Base-by-base conservation (phyloP, 1,140 invertebrate species). In the Sweltsa coloradensis region DNA sequence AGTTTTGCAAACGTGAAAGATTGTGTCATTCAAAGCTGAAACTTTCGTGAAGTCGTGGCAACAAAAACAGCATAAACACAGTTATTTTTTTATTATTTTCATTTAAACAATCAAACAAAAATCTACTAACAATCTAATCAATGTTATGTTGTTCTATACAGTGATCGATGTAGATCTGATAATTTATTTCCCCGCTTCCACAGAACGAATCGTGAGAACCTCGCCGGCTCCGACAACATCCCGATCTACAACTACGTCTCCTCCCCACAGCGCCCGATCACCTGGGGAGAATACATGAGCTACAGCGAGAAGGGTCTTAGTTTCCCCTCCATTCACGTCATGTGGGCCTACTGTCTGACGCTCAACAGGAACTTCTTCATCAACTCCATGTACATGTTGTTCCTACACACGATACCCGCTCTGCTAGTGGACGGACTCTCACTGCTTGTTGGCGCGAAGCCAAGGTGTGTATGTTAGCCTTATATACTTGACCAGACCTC, bases 181-280 rank as follows among this genome's bases (percentile, higher is more conserved):
- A n/a, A n/a, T n/a, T n/a, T n/a, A n/a, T n/a, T n/a, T n/a, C n/a
- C n/a, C n/a, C n/a, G n/a, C n/a, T n/a, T n/a, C n/a, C n/a, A n/a
- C n/a, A n/a, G n/a, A n/a, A n/a, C n/a, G n/a, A n/a, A n/a, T n/a
- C n/a, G n/a, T n/a, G n/a, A n/a, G n/a, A n/a, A n/a, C n/a, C n/a
- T n/a, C n/a, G n/a, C n/a, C n/a, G 41, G 13, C 23, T 59, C 64
- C 16, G 60, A 60, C 16, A 57, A 75, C 25, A 72, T 75, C 19
- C 65, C 75, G 3, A 76, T 84, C 25, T 84, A 81, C 61, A 84
- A 85, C 59, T 84, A 75, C 57, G 79, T 83, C 5, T 81, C 79
- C 5, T 78, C 74, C 9, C 63, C 63, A 5, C 75, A 82, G 24
- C 76, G 80, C 50, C 76, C 76, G 19, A 65, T 85, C 6, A 78